Evolutionary conservation across 2,888 invertebrate genomes (phyloP).

Genomic region (Drosophila kuntzei): DNA sequence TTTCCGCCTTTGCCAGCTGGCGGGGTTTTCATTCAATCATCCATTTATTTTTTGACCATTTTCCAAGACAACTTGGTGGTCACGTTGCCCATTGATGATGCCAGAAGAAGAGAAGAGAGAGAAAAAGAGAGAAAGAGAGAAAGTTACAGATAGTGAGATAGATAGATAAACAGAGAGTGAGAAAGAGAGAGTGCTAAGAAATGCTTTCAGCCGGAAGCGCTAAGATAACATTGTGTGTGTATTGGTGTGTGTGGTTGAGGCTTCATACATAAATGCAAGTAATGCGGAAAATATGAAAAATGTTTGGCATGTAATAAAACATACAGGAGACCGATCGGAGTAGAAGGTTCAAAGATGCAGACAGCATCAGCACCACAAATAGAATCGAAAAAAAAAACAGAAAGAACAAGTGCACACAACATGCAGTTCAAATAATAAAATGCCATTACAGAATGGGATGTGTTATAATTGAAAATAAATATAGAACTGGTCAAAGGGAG

Average conservation of each 20-base stretch:
- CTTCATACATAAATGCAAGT: slow-evolving; percentile 78
- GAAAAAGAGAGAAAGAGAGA: slow-evolving; percentile 6
- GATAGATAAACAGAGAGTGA: slow-evolving; percentile 19
- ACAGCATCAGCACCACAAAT: slow-evolving; percentile 28
- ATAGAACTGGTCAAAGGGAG: slow-evolving; percentile 18
- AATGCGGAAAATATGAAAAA: slow-evolving; percentile 80
- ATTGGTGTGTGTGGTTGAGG: slow-evolving; percentile 43
- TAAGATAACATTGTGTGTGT: slow-evolving; percentile 74
- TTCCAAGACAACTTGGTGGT: slow-evolving; percentile 78
- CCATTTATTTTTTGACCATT: slow-evolving; percentile 81
- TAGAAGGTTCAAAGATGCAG: slow-evolving; percentile 44
- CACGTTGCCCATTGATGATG: slow-evolving; percentile 75
- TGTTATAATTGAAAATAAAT: slow-evolving; percentile 77
- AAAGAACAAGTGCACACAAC: slow-evolving; percentile 24
- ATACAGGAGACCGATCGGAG: slow-evolving; percentile 38
- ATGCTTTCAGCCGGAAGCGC: slow-evolving; percentile 83
- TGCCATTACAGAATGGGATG: slow-evolving; percentile 67
- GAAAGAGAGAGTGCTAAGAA: slow-evolving; percentile 64
- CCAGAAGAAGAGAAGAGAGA: slow-evolving; percentile 33
- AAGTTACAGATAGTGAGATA: slow-evolving; percentile 7
- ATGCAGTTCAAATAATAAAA: slow-evolving; percentile 68
- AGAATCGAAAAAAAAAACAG: slow-evolving; percentile 2
- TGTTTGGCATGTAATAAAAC: slow-evolving; percentile 71
- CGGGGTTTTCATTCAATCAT: slow-evolving; percentile 80
- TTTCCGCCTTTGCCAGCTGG: slow-evolving; percentile 73